Conservation (phyloP, 1,140 invertebrate genomes). For the Temnothorax curvispinosus region DNA sequence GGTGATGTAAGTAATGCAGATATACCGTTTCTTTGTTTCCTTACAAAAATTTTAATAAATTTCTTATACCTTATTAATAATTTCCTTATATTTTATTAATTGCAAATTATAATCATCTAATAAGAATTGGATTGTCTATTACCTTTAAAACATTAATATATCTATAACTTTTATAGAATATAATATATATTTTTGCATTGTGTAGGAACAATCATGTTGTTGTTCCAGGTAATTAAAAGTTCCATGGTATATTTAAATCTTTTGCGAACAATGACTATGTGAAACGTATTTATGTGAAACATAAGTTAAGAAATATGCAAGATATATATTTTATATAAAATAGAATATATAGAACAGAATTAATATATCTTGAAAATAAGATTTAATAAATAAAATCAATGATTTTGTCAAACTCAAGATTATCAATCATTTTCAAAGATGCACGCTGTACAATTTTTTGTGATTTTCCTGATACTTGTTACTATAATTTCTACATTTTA, state of each 20-base stretch:
- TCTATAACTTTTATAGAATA: background rate
- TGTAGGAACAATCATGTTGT: background rate
- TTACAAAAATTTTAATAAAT: background rate
- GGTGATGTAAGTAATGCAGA: conserved; percentile 48
- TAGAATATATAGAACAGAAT: background rate
- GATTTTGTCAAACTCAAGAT: background rate
- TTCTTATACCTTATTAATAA: background rate
- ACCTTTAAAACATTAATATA: background rate
- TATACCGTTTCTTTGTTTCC: background rate
- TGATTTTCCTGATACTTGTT: background rate
- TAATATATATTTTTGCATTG: background rate
- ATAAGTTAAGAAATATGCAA: background rate
- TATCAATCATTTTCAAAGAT: background rate
- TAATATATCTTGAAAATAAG: background rate
- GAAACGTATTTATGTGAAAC: background rate
- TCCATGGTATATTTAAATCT: conserved; percentile 66
- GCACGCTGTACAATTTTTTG: background rate
- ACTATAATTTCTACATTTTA: background rate
- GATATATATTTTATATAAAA: conserved; percentile 17
- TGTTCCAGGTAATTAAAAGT: conserved; percentile 63
- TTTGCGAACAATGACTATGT: conserved; percentile 23
- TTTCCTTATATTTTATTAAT: background rate
- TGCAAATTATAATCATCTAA: background rate
- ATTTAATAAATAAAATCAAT: background rate
- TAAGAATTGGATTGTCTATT: background rate